These are phyloP conservation scores for Augochlorella aurata DNA, from an alignment of 2,888 invertebrate species.

Conservation along the genomic window DNA sequence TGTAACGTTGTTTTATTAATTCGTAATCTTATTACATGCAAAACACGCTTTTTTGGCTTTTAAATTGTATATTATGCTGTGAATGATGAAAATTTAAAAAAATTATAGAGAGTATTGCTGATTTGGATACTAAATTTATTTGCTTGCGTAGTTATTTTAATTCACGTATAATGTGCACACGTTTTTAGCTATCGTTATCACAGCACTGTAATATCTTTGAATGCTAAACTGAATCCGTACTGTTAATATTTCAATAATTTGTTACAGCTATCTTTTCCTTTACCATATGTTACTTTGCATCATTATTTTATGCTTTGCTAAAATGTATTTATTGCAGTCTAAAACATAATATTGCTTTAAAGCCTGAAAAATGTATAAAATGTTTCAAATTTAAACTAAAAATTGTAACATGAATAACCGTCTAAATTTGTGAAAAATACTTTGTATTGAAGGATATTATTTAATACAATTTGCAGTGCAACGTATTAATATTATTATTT, in stretches of 20 bases:
- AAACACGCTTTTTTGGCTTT: slow-evolving; percentile 47
- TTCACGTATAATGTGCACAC: slow-evolving; percentile 39
- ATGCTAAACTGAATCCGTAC: slow-evolving; percentile 33
- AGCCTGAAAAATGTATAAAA: not conserved
- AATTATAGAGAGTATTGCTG: slow-evolving; percentile 26
- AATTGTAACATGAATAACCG: slow-evolving; percentile 7
- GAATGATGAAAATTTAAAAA: slow-evolving; percentile 27
- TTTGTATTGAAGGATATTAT: slow-evolving; percentile 5
- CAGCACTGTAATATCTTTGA: slow-evolving; percentile 30
- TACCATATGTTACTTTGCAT: slow-evolving; percentile 29
- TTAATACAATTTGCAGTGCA: slow-evolving; percentile 19
- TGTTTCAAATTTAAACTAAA: slow-evolving; percentile 5
- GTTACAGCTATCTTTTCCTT: slow-evolving; percentile 37
- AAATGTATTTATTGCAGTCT: slow-evolving; percentile 14
- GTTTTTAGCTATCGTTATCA: slow-evolving; percentile 30
- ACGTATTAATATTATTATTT: slow-evolving; percentile 22
- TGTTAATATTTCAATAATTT: slow-evolving; percentile 35
- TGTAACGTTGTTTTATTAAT: slow-evolving; percentile 35
- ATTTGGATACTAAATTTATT: slow-evolving; percentile 29
- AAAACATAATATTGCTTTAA: slow-evolving; percentile 1
- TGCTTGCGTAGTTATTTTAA: slow-evolving; percentile 46
- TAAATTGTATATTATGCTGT: slow-evolving; percentile 18
- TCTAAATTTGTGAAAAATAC: slow-evolving; percentile 13
- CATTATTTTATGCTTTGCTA: slow-evolving; percentile 41
- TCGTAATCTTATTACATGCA: slow-evolving; percentile 21